phyloP scores from a whole-genome alignment of 2,888 invertebrate species.

The Diloba caeruleocephala region DNA sequence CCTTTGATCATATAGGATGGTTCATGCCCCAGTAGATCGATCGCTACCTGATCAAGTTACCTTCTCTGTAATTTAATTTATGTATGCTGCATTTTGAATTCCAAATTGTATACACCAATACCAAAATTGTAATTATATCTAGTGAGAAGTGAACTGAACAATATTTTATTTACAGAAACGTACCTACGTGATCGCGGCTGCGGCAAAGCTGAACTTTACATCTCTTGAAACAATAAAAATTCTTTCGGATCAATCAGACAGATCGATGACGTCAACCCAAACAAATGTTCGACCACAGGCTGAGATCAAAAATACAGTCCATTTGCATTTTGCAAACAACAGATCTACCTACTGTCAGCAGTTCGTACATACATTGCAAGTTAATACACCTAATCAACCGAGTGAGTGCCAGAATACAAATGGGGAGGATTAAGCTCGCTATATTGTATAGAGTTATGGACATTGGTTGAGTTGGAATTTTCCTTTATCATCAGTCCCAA shows the following conservation, averaged over 20 bases:
- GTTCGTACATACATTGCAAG: constrained; percentile 18
- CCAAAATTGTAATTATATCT: too few species aligned
- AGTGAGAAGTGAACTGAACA: too few species aligned
- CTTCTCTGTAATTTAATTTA: too few species aligned
- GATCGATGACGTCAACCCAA: constrained; percentile 28
- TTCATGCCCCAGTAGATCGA: too few species aligned
- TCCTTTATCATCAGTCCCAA: neutral
- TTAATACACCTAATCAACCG: constrained; percentile 1
- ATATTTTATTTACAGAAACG: too few species aligned
- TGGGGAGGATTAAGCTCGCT: constrained; percentile 5
- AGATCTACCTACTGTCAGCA: constrained; percentile 20
- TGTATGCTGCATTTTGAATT: too few species aligned
- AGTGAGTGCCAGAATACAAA: constrained; percentile 15
- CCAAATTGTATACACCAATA: too few species aligned
- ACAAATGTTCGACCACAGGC: constrained; percentile 23
- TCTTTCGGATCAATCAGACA: constrained; percentile 13
- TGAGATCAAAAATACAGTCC: constrained; percentile 36
- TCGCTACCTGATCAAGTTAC: too few species aligned
- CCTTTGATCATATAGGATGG: too few species aligned
- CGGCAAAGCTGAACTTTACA: neutral
- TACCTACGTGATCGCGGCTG: too few species aligned
- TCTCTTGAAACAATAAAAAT: constrained; percentile 20
- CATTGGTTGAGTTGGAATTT: constrained; percentile 7
- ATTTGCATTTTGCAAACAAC: constrained; percentile 20
- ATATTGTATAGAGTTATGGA: neutral